Evolutionary conservation across 2,113 vertebrate genomes (phyloP).

Genomic region (Myrmecophaga tridactyla): DNA sequence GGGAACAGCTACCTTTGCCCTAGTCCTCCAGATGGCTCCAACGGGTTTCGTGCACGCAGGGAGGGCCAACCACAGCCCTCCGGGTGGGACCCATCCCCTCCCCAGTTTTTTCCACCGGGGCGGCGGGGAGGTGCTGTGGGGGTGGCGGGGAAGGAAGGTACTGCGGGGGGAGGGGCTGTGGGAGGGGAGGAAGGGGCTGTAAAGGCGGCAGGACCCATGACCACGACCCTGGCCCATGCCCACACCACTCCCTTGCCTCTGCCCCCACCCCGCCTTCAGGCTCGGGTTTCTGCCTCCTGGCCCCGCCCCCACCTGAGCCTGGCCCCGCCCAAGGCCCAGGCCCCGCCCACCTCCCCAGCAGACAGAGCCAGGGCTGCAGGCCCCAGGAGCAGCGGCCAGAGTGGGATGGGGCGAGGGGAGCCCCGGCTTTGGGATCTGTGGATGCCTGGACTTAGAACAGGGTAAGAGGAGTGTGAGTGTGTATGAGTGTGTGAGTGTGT

Average conservation of each 20-base stretch:
- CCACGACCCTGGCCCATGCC: no score
- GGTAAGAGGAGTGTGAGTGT: background rate
- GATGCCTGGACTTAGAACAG: background rate
- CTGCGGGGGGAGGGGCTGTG: no score
- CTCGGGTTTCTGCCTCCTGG: rapidly evolving
- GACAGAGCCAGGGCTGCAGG: no score
- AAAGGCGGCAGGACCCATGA: no score
- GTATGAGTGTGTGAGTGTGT: background rate
- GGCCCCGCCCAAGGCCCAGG: rapidly evolving
- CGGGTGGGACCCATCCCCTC: background rate
- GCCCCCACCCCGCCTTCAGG: background rate
- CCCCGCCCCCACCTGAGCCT: rapidly evolving
- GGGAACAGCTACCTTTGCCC: background rate
- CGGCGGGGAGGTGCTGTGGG: no score
- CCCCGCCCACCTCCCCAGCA: background rate
- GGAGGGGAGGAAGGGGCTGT: no score
- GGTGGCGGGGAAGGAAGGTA: no score
- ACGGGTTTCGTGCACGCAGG: background rate
- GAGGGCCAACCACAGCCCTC: no score
- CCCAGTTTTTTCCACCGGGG: no score
- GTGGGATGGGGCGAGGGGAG: background rate
- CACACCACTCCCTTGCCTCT: background rate
- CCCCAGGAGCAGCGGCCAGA: rapidly evolving
- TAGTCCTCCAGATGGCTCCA: no score
- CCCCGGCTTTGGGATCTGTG: no score